Conservation (phyloP, 2,888 invertebrate species). For the Folsomia manolachei region DNA sequence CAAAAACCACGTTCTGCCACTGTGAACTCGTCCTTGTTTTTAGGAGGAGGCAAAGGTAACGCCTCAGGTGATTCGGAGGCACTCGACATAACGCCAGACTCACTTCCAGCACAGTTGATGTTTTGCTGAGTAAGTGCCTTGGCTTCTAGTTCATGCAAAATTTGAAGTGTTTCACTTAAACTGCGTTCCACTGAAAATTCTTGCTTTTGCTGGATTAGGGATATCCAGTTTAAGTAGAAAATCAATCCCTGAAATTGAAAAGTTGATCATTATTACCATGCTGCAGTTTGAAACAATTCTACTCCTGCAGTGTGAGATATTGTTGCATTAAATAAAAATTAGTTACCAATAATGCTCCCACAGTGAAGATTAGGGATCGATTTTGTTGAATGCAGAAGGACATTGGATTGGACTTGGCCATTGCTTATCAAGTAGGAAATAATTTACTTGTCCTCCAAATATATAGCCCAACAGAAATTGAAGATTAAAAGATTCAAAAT, state of each 20-base stretch:
- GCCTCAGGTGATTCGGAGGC: no score
- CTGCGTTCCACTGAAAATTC: not conserved
- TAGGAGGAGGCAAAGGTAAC: no score
- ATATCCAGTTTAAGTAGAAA: not conserved
- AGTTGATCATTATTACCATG: no score
- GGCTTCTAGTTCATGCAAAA: not conserved
- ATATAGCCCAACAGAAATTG: no score
- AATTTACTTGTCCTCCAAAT: no score
- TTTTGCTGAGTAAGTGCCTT: not conserved
- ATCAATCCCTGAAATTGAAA: not conserved
- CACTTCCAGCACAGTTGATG: not conserved
- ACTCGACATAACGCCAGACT: not conserved
- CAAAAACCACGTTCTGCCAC: conserved; percentile 7
- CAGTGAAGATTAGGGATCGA: not conserved
- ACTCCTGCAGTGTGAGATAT: no score
- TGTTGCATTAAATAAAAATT: no score
- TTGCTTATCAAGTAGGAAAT: no score
- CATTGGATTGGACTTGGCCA: not conserved
- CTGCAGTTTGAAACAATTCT: no score
- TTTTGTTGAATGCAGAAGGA: not conserved
- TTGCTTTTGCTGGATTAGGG: not conserved
- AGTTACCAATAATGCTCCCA: not conserved
- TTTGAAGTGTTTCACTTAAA: not conserved
- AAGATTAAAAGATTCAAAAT: no score
- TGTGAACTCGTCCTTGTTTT: not conserved